Evolutionary conservation across 1,140 invertebrate genomes (phyloP).

Genomic region (Zaprionus gabonicus): DNA sequence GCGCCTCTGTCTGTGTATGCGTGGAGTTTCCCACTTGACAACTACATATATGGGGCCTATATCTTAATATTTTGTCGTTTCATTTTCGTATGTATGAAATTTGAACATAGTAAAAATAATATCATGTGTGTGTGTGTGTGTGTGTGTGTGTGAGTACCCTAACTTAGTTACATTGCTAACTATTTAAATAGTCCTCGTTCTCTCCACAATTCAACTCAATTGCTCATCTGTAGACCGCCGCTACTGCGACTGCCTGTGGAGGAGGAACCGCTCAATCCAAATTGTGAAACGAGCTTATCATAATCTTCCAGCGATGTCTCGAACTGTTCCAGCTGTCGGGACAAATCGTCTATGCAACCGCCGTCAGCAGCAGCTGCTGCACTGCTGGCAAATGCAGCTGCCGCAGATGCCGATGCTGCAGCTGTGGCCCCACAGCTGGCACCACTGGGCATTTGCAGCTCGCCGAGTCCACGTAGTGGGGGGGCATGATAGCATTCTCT

Average conservation of each 20-base stretch:
- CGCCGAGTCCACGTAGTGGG: slow-evolving; percentile 87
- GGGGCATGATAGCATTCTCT: slow-evolving; percentile 92
- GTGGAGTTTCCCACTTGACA: slow-evolving; percentile 37
- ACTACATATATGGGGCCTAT: slow-evolving; percentile 36
- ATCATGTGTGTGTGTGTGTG: slow-evolving; percentile 12
- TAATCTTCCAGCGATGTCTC: slow-evolving; percentile 90
- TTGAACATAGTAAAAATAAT: slow-evolving; percentile 9
- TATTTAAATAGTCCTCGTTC: slow-evolving; percentile 17
- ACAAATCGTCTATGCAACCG: slow-evolving; percentile 88
- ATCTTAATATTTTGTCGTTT: slow-evolving; percentile 11
- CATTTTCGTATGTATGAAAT: neutral
- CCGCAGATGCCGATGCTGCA: slow-evolving; percentile 70
- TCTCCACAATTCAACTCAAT: slow-evolving; percentile 49
- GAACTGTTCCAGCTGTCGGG: slow-evolving; percentile 90
- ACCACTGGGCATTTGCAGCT: slow-evolving; percentile 83
- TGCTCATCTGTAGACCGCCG: slow-evolving; percentile 80
- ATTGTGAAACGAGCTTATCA: slow-evolving; percentile 89
- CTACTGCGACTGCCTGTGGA: slow-evolving; percentile 80
- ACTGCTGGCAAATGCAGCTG: slow-evolving; percentile 43
- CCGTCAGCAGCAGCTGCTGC: slow-evolving; percentile 46
- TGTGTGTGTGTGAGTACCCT: neutral
- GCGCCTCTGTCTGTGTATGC: slow-evolving; percentile 20
- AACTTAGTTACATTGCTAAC: neutral
- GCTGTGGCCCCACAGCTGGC: slow-evolving; percentile 75
- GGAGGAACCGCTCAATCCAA: slow-evolving; percentile 85